These are phyloP conservation scores for Tachysurus vachellii DNA, from an alignment of 2,113 vertebrate genomes.

Conservation along the genomic window DNA sequence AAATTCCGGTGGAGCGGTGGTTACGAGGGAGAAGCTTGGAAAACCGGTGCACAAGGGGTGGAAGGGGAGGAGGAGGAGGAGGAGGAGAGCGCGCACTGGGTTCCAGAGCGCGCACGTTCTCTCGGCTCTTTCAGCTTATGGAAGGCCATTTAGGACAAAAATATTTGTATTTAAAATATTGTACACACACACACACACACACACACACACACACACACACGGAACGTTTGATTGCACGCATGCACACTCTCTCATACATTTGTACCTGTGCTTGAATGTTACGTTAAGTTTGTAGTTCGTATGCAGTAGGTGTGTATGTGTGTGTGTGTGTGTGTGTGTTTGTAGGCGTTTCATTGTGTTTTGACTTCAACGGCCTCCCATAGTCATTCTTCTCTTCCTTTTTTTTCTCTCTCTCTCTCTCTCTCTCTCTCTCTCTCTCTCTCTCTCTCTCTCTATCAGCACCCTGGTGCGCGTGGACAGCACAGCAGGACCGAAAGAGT, in stretches of 20 bases:
- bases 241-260: background rate
- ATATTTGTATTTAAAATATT: background rate
- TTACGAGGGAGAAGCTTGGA: background rate
- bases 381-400: background rate
- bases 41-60: background rate
- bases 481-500: background rate
- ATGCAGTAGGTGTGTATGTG: no score
- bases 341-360: background rate
- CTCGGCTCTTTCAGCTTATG: no score
- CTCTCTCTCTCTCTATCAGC: slow-evolving; percentile 5
- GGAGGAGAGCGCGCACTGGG: background rate
- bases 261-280: background rate
- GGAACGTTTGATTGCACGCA: no score
- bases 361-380: background rate
- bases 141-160: background rate
- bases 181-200: background rate
- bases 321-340: no score
- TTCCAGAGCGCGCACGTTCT: background rate
- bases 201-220: background rate
- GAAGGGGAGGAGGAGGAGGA: background rate
- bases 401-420: background rate
- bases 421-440: background rate
- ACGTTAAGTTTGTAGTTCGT: no score
- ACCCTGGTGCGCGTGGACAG: slow-evolving; percentile 29
- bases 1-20: background rate